A percentile compares a stretch with the other conserved stretches of the same genome.
Evolutionary conservation across 1,140 invertebrate species (phyloP).

Genomic region (Drosophila rufa): DNA sequence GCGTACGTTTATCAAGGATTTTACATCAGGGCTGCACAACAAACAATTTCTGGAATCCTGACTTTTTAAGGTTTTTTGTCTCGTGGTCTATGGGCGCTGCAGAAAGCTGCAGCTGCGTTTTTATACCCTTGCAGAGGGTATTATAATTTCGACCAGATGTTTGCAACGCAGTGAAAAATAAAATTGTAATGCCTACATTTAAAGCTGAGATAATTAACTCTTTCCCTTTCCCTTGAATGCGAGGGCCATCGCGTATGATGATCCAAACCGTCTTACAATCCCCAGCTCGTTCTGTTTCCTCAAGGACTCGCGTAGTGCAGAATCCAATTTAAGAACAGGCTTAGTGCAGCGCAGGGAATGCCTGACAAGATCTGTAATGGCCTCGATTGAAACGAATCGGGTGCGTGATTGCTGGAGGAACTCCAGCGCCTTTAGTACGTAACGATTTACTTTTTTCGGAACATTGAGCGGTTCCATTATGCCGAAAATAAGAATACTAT

Average conservation of each 20-base stretch:
- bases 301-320: background rate
- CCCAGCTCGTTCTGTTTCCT: background rate
- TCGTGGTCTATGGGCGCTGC: too few relatives aligned
- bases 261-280: background rate
- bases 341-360: slow-evolving; percentile 15
- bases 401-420: background rate
- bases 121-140: too few relatives aligned
- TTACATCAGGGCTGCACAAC: too few relatives aligned
- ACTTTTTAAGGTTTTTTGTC: too few relatives aligned
- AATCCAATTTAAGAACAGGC: background rate
- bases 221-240: background rate
- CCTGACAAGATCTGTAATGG: slow-evolving; percentile 15
- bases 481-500: slow-evolving; percentile 1
- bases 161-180: too few relatives aligned
- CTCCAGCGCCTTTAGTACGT: slow-evolving; percentile 48
- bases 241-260: background rate
- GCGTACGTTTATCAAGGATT: too few relatives aligned
- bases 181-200: too few relatives aligned
- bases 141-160: too few relatives aligned
- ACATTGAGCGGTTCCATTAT: slow-evolving; percentile 39
- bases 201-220: too few relatives aligned
- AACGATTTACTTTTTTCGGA: slow-evolving; percentile 37
- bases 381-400: background rate
- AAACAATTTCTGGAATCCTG: too few relatives aligned
- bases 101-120: too few relatives aligned